Base-by-base conservation (phyloP, 2,797 vertebrate species). In the Cossypha dichroa region DNA sequence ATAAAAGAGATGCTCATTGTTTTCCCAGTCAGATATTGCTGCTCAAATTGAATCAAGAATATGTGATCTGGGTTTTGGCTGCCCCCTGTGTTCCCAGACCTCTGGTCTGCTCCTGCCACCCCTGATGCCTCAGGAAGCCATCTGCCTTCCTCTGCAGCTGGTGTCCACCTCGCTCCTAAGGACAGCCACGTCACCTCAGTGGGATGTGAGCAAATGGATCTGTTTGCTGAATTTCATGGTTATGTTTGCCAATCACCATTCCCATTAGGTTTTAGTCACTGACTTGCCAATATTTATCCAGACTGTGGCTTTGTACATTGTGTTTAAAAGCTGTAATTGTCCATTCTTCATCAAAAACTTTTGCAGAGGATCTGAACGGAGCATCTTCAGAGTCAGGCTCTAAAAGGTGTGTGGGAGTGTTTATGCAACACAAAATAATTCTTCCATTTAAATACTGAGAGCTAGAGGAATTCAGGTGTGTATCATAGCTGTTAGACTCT, bases 401-500 rank as follows among this genome's bases (percentile, higher is more conserved):
- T 0, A 6, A 56, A 82, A 83, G 38, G 11, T 66, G 49, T 40
- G 28, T 31, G 23, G 28, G 40, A 64, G 36, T 6, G 11, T 51
- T 75, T 46, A 22, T 60, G 55, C 72, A 38, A 54, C 64, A 74
- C 76, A 33, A 75, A 70, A 11, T n/a, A 66, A 85, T 94, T 83
- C 31, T 93, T 92, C 73, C 43, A 68, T 90, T 69, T 83, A 80
- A 88, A 38, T 89, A 45, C 43, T 69, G 60, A 40, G 84, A 90
- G 60, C 81, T 86, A 83, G 70, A 93, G 54, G 73, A 92, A 93
- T 89, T 93, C 78, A 88, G 91, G 59, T 73, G 28, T 60, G 73
- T 91, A 70, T 93, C 90, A n/a, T 79, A 96, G 87, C 52, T 76
- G 76, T 94, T 81, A 76, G 64, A 85, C 91, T 95, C 90, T 95